These are phyloP conservation scores for Beaufortia kweichowensis DNA, from an alignment of 2,113 vertebrate species.

Conservation along the genomic window DNA sequence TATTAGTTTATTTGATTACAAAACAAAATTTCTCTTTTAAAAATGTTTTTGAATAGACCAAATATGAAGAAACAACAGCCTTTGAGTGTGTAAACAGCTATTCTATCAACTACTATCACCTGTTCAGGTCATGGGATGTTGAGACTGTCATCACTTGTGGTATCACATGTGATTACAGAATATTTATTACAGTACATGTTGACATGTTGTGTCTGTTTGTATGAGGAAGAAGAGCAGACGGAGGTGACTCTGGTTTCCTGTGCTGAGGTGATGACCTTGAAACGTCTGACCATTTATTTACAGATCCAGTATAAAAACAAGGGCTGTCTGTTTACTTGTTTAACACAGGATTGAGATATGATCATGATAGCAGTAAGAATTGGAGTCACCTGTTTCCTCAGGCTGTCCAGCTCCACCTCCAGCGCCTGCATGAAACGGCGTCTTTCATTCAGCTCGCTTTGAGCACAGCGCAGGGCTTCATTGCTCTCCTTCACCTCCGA, in stretches of 20 bases:
- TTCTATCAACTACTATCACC: neutral
- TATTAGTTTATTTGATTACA: no score
- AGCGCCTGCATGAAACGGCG: slow-evolving; percentile 75
- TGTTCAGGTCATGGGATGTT: neutral
- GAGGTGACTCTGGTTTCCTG: slow-evolving; percentile 7
- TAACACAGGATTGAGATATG: no score
- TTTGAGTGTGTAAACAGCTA: neutral
- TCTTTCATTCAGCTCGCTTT: slow-evolving; percentile 73
- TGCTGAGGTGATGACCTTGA: slow-evolving; percentile 24
- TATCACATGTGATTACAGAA: neutral
- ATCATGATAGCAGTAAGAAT: neutral
- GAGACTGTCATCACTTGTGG: slow-evolving; percentile 11
- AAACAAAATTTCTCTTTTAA: no score
- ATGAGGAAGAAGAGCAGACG: slow-evolving; percentile 45
- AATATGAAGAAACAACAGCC: no score
- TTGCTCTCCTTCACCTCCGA: slow-evolving; percentile 75
- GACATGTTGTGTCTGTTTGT: slow-evolving; percentile 6
- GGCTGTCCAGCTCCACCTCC: slow-evolving; percentile 75
- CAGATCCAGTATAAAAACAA: neutral
- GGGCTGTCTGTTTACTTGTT: no score
- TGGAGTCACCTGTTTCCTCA: slow-evolving; percentile 72
- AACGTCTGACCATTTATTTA: neutral
- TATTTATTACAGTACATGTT: neutral
- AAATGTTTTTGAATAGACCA: no score
- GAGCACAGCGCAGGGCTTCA: slow-evolving; percentile 70